These are phyloP conservation scores for Prolemur simus DNA, from an alignment of 2,113 vertebrate genomes.

Conservation along the genomic window DNA sequence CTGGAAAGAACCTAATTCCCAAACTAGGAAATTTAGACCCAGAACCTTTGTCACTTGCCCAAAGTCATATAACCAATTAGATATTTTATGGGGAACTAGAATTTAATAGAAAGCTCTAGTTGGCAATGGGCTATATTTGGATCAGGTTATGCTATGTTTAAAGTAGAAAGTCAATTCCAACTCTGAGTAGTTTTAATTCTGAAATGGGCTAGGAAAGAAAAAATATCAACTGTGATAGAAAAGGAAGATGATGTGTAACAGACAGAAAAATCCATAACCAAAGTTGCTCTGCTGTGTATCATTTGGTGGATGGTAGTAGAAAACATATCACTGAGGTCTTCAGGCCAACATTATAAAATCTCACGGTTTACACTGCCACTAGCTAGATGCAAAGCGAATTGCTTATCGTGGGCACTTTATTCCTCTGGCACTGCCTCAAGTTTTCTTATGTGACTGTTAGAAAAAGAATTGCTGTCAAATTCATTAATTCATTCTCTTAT, in stretches of 20 bases:
- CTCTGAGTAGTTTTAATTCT: background rate
- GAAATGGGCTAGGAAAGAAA: background rate
- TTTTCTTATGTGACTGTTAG: constrained; percentile 42
- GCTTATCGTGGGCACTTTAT: background rate
- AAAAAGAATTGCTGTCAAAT: constrained; percentile 1
- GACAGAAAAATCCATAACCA: background rate
- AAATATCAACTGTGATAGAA: background rate
- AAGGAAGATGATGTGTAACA: background rate
- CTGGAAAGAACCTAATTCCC: background rate
- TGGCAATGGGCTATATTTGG: background rate
- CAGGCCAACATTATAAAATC: background rate
- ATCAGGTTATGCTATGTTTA: background rate
- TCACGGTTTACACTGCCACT: background rate
- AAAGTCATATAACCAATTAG: background rate
- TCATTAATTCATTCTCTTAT: constrained; percentile 53
- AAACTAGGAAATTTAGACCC: background rate
- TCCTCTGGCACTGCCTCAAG: background rate
- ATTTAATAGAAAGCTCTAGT: constrained; percentile 32
- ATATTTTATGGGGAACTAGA: background rate
- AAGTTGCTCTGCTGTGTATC: background rate
- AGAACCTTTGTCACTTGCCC: background rate
- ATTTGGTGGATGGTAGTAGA: background rate
- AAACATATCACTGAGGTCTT: background rate
- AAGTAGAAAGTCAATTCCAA: constrained; percentile 34
- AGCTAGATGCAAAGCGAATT: constrained; percentile 4